These are phyloP conservation scores for Drymonia ruficornis DNA, from an alignment of 2,888 invertebrate species.

Conservation along the genomic window DNA sequence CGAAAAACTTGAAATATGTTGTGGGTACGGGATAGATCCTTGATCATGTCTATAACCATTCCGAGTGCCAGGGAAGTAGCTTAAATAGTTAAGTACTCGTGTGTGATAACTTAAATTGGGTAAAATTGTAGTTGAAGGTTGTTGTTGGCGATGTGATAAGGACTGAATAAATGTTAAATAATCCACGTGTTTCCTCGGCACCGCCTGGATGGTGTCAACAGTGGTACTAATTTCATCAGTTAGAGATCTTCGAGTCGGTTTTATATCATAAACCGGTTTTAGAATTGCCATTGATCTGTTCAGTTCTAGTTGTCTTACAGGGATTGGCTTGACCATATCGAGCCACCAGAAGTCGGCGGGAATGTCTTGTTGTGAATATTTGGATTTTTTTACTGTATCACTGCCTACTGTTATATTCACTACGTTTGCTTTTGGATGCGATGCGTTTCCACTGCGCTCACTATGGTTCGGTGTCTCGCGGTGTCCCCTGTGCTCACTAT, in stretches of 20 bases:
- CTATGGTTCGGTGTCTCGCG: neutral
- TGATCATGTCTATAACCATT: slow-evolving; percentile 36
- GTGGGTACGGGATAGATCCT: slow-evolving; percentile 25
- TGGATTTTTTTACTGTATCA: neutral
- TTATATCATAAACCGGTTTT: slow-evolving; percentile 6
- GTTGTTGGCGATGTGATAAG: neutral
- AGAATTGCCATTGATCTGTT: slow-evolving; percentile 8
- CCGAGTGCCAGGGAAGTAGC: slow-evolving; percentile 35
- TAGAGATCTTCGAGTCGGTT: slow-evolving; percentile 3
- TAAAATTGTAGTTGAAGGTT: neutral
- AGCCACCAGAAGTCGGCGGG: slow-evolving; percentile 18
- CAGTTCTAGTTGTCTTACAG: neutral
- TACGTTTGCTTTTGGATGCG: neutral
- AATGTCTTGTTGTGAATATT: neutral
- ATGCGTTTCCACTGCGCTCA: neutral
- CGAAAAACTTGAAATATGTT: slow-evolving; percentile 25
- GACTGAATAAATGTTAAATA: slow-evolving; percentile 21
- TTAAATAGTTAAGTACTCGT: slow-evolving; percentile 13
- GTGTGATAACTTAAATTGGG: slow-evolving; percentile 4
- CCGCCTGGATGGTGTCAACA: neutral
- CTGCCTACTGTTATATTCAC: neutral
- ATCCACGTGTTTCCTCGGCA: slow-evolving; percentile 6
- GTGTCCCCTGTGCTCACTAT: neutral
- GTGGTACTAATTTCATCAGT: neutral
- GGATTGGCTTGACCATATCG: slow-evolving; percentile 5